phyloP scores from a whole-genome alignment of 2,888 invertebrate genomes.

The Nebria brevicollis region DNA sequence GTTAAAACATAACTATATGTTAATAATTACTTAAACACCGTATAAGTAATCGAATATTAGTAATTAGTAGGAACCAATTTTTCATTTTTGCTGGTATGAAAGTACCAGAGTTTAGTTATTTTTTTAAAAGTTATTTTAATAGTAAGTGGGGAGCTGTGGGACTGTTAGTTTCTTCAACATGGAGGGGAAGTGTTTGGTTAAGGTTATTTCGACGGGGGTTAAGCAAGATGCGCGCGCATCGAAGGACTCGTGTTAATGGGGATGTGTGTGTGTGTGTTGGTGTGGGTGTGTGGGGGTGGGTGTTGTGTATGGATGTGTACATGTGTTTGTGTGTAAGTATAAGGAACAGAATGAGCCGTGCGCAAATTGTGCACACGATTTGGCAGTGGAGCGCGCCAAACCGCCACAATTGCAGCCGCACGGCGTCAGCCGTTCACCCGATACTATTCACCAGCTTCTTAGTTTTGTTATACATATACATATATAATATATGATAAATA shows the following conservation, averaged over 20 bases:
- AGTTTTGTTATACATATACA: slow-evolving; percentile 62
- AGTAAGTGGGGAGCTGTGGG: slow-evolving; percentile 40
- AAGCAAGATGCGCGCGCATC: not conserved
- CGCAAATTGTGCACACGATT: not conserved
- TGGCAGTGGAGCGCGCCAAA: not conserved
- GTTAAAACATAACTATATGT: slow-evolving; percentile 63
- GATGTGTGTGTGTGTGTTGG: not conserved
- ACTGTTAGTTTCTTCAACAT: slow-evolving; percentile 7
- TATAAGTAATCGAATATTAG: slow-evolving; percentile 61
- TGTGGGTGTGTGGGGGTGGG: slow-evolving; percentile 2
- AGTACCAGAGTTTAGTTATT: slow-evolving; percentile 51
- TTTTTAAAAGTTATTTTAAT: slow-evolving; percentile 40
- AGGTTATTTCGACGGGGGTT: not conserved
- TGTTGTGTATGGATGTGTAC: not conserved
- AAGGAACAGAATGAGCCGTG: not conserved
- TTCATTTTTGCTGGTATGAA: slow-evolving; percentile 60
- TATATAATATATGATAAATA: slow-evolving; percentile 59
- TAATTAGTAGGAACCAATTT: slow-evolving; percentile 66
- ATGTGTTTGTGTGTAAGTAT: slow-evolving; percentile 3
- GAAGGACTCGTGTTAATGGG: not conserved
- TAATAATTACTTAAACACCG: slow-evolving; percentile 65
- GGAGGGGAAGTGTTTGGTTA: not conserved
- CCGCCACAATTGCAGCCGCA: not conserved
- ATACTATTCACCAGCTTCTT: slow-evolving; percentile 56
- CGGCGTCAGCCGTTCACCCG: slow-evolving; percentile 18